phyloP scores from a whole-genome alignment of 2,113 vertebrate genomes.

The Lasiurus cinereus region DNA sequence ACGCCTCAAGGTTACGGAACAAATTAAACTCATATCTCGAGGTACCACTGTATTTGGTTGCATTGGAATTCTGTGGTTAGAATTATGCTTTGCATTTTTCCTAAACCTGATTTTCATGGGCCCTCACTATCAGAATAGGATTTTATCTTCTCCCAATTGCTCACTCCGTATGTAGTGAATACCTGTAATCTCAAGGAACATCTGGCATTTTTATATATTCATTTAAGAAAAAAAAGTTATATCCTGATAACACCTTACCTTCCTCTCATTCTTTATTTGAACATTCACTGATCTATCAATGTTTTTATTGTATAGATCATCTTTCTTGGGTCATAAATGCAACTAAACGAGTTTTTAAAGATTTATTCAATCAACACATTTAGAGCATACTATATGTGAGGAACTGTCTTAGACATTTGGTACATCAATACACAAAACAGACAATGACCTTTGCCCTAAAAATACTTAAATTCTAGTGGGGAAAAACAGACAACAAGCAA shows the following conservation, averaged over 20 bases:
- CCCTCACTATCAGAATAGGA: neutral
- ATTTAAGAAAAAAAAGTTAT: constrained; percentile 17
- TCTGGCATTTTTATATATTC: neutral
- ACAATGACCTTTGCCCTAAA: neutral
- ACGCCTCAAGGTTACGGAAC: too few species aligned
- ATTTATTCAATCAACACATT: neutral
- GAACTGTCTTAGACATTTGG: neutral
- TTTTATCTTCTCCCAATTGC: neutral
- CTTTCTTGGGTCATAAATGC: neutral
- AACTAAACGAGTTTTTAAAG: constrained; percentile 2
- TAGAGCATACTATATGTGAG: neutral
- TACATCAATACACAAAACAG: neutral
- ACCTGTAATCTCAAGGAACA: neutral
- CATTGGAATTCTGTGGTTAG: neutral
- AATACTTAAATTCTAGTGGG: neutral
- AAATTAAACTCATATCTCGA: too few species aligned
- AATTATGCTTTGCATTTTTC: neutral
- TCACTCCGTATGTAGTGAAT: neutral
- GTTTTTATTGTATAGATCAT: neutral
- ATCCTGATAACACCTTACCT: neutral
- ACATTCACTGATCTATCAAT: neutral
- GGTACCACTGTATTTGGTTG: neutral
- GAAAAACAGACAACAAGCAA: neutral
- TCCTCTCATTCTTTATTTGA: neutral
- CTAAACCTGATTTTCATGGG: neutral